phyloP scores from a whole-genome alignment of 2,797 vertebrate species.

The Squalus acanthias region DNA sequence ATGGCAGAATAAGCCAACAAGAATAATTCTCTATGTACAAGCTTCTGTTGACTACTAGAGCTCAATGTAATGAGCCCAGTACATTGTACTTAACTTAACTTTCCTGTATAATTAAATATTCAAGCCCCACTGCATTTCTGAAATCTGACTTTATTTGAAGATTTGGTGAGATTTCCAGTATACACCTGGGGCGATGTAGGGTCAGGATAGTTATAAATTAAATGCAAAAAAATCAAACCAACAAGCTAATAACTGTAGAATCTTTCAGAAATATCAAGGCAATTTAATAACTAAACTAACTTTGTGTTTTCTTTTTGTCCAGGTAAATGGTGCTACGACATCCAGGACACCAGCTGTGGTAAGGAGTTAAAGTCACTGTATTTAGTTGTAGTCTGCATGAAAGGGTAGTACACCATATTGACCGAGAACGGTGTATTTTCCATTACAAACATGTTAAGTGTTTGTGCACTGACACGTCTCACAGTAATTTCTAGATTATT shows the following conservation, averaged over 20 bases:
- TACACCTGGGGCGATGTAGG: background rate
- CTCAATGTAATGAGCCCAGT: background rate
- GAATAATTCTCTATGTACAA: background rate
- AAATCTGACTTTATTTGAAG: background rate
- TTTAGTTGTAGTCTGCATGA: background rate
- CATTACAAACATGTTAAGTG: background rate
- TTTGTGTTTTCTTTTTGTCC: conserved; percentile 41
- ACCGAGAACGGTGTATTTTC: background rate
- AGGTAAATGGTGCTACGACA: conserved; percentile 66
- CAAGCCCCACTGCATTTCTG: background rate
- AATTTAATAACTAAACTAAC: background rate
- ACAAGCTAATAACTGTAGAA: background rate
- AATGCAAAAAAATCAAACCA: background rate
- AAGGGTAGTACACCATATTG: background rate
- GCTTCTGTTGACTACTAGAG: background rate
- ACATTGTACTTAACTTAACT: too few relatives aligned
- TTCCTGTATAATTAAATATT: background rate
- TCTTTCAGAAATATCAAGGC: background rate
- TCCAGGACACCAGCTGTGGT: conserved; percentile 47
- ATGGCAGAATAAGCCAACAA: background rate
- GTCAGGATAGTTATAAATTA: background rate
- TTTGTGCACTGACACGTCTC: background rate
- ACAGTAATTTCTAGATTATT: background rate
- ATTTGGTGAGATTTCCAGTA: background rate
- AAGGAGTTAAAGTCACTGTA: background rate